Base-by-base conservation (phyloP, 2,888 invertebrate species). In the Saturnia japonica region DNA sequence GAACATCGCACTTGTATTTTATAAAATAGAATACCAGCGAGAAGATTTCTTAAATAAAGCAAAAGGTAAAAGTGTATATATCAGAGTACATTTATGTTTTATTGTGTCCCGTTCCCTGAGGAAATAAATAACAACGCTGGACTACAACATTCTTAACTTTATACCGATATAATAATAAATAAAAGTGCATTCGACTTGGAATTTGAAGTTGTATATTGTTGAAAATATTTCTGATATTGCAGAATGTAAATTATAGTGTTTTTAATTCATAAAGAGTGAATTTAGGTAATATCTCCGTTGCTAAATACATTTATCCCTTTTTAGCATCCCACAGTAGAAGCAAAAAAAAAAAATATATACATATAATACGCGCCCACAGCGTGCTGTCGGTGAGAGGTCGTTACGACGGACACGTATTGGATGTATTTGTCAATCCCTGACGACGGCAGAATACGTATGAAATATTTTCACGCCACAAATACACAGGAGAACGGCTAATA, bases 101-200 rank as follows among this genome's bases (percentile, higher is more conserved):
- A 60, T 60, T 60, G 28, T 60, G 57, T 60, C 57, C 14, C 16
- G 57, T 14, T 60, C 28, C 57, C 57, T 12, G 12, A 28, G 28
- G 57, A 60, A 60, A 60, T 60, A 60, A 60, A 60, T 28, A 60
- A 60, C 28, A 60, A 60, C 57, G 57, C 14, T 14, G 57, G 57
- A 25, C 25, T 14, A 28, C 28, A 19, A 60, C 25, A 60, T 28
- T 60, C 28, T 60, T 60, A 60, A 60, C 25, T 60, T 25, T 28
- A 60, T 28, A 28, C 28, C 57, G 57, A 57, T 60, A 60, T 28
- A 60, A 28, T 28, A 60, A 60, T 28, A 60, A 60, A 60, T 60
- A 28, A 28, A 25, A 28, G 25, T 60, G 28, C 57, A 60, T 60
- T 60, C 14, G 25, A 6, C 25, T 14, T 60, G 57, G 12, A 28